These are phyloP conservation scores for Mystacornis crossleyi DNA, from an alignment of 2,113 vertebrate species.

Conservation along the genomic window DNA sequence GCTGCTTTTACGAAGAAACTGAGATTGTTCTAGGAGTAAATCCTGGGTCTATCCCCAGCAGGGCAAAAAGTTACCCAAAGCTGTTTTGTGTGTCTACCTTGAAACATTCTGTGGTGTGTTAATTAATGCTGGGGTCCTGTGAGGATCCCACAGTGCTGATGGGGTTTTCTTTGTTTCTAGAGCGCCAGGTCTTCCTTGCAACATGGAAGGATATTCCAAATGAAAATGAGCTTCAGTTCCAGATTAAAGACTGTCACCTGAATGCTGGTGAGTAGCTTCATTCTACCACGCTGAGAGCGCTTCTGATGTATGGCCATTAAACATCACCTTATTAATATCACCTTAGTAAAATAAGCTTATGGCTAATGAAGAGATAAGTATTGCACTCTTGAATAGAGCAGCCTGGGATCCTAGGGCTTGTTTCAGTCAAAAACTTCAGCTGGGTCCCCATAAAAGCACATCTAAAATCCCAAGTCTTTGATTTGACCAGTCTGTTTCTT, in stretches of 20 bases:
- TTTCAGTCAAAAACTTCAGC: not conserved
- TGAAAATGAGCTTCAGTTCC: conserved; percentile 98
- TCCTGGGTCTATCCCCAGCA: not conserved
- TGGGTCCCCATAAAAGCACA: not conserved
- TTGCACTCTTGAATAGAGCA: not conserved
- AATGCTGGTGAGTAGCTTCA: conserved; percentile 87
- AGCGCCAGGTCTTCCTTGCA: conserved; percentile 97
- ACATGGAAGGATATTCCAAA: conserved; percentile 99
- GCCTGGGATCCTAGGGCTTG: not conserved
- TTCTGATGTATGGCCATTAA: not conserved
- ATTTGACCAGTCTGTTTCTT: not conserved
- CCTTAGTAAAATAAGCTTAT: not conserved
- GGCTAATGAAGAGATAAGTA: not conserved
- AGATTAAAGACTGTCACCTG: conserved; percentile 98
- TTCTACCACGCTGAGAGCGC: not conserved
- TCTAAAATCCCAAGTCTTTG: not conserved
- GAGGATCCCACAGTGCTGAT: not conserved
- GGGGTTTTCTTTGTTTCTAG: conserved; percentile 50
- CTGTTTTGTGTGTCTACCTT: not conserved
- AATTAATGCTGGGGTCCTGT: not conserved
- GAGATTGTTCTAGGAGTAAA: not conserved
- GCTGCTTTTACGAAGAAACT: not conserved
- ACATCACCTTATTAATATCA: not conserved
- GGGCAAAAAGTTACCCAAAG: not conserved
- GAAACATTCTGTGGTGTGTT: not conserved